Conservation (phyloP, 2,888 invertebrate genomes). For the Sepiola atlantica region DNA sequence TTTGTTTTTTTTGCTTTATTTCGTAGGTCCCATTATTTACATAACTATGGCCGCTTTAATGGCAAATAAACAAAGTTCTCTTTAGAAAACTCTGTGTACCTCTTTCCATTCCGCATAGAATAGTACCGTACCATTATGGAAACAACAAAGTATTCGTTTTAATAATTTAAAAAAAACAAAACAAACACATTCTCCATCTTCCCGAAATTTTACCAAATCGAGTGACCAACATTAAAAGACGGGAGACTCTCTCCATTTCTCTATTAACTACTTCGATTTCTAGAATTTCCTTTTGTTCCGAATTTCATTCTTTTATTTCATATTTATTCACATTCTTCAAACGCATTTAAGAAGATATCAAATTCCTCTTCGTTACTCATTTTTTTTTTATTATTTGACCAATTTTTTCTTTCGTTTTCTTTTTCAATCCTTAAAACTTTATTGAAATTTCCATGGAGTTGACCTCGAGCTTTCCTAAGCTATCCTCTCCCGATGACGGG, state of each 20-base stretch:
- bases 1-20: too few relatives aligned
- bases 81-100: background rate
- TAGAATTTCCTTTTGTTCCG: background rate
- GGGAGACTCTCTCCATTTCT: background rate
- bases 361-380: background rate
- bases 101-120: background rate
- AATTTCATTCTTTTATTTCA: background rate
- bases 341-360: background rate
- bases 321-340: background rate
- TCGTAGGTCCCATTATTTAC: background rate
- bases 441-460: constrained; percentile 12
- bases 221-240: background rate
- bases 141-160: background rate
- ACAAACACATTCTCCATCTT: background rate
- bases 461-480: background rate
- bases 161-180: constrained; percentile 12
- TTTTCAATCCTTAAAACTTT: constrained; percentile 6
- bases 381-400: too few relatives aligned
- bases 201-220: background rate
- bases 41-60: background rate
- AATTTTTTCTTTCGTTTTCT: background rate
- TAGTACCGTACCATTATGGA: background rate
- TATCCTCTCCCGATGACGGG: background rate
- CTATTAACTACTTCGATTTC: background rate
- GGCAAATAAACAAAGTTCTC: constrained; percentile 32